phyloP scores from a whole-genome alignment of 1,140 invertebrate genomes.

The Atta texana region DNA sequence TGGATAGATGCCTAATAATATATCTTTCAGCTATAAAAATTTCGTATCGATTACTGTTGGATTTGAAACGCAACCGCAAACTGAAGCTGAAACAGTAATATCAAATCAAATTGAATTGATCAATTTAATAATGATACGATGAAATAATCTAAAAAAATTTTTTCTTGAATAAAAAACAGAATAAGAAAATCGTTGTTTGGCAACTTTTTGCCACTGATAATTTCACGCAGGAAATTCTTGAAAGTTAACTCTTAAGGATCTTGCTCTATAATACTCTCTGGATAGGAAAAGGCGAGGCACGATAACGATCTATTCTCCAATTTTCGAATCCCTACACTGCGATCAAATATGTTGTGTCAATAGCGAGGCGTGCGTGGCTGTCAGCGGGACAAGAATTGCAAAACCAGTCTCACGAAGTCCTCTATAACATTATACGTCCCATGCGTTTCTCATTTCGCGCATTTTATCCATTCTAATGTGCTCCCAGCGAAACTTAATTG shows the following conservation, averaged over 20 bases:
- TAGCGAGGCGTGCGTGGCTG: neutral
- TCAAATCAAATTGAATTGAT: neutral
- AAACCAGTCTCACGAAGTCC: conserved; percentile 46
- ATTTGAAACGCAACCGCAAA: too few species aligned
- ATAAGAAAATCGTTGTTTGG: neutral
- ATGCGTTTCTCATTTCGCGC: conserved; percentile 42
- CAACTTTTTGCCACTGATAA: neutral
- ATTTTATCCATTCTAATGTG: conserved; percentile 54
- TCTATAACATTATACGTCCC: conserved; percentile 44
- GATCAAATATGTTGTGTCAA: conserved; percentile 46
- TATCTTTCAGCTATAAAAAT: too few species aligned
- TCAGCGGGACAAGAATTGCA: conserved; percentile 43
- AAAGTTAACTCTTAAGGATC: neutral
- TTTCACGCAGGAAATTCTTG: neutral
- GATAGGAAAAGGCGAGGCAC: neutral
- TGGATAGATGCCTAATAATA: too few species aligned
- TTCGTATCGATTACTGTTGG: too few species aligned
- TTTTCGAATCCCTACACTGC: conserved; percentile 12
- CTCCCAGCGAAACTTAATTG: conserved; percentile 43
- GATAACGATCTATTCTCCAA: conserved; percentile 31
- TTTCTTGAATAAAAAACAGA: neutral
- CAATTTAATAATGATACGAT: neutral
- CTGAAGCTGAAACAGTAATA: too few species aligned
- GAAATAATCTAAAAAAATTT: neutral
- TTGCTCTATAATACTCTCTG: neutral